A percentile compares a stretch with the other conserved stretches of the same genome.
phyloP scores from a whole-genome alignment of 2,888 invertebrate genomes.

The Phengaris alcon region DNA sequence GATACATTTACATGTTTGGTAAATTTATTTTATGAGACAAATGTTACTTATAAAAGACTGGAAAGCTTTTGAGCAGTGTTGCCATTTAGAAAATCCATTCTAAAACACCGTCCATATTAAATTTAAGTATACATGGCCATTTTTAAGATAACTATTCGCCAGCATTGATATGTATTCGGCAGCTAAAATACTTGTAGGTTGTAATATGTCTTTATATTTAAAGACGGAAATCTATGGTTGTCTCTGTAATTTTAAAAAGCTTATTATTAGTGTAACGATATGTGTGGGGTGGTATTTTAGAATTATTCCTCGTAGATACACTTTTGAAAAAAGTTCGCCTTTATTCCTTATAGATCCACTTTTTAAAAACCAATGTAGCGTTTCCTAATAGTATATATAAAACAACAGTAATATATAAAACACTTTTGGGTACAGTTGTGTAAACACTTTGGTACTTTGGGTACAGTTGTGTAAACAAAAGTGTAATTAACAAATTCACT shows the following conservation, averaged over 20 bases:
- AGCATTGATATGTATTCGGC: not conserved
- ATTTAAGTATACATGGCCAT: slow-evolving; percentile 19
- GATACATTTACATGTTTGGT: not conserved
- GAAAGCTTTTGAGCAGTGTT: not conserved
- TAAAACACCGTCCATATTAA: slow-evolving; percentile 26
- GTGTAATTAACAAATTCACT: too few relatives aligned
- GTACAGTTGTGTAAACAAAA: too few relatives aligned
- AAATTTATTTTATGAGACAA: not conserved
- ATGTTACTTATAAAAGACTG: not conserved
- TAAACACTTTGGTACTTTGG: too few relatives aligned
- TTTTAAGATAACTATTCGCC: not conserved
- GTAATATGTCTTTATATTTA: slow-evolving; percentile 14
- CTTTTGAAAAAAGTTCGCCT: too few relatives aligned
- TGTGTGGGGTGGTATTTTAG: not conserved
- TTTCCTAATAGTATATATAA: too few relatives aligned
- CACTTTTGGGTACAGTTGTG: too few relatives aligned
- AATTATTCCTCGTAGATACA: too few relatives aligned
- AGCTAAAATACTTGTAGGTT: slow-evolving; percentile 1
- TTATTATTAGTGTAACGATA: not conserved
- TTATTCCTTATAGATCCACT: too few relatives aligned
- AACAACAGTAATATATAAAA: too few relatives aligned
- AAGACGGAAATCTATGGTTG: not conserved
- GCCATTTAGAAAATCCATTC: slow-evolving; percentile 4
- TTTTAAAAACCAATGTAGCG: too few relatives aligned
- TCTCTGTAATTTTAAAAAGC: not conserved